Percentiles rank a stretch among this genome's conserved stretches.
These are phyloP conservation scores for Neopipo cinnamomea DNA, from an alignment of 2,113 vertebrate genomes.

Conservation along the genomic window DNA sequence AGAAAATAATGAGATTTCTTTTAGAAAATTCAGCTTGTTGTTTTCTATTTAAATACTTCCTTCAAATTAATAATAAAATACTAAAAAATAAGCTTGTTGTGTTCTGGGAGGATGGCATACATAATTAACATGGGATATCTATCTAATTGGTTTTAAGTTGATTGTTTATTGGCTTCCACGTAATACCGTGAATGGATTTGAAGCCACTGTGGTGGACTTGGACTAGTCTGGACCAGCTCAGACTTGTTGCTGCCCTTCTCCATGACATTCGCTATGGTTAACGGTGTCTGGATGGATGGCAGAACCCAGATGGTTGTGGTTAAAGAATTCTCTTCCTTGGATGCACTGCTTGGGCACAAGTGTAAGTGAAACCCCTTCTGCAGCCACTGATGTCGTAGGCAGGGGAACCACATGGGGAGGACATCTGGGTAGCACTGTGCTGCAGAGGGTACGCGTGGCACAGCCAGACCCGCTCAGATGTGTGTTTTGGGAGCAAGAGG, in stretches of 20 bases:
- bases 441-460: neutral
- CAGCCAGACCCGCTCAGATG: neutral
- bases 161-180: neutral
- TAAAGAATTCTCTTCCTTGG: neutral
- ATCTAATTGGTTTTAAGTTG: neutral
- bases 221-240: neutral
- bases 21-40: neutral
- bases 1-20: neutral
- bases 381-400: rapidly evolving
- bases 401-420: rapidly evolving
- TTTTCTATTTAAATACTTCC: neutral
- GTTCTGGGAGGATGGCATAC: neutral
- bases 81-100: neutral
- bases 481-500: neutral
- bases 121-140: neutral
- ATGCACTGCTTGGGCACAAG: rapidly evolving
- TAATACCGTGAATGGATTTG: neutral
- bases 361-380: neutral
- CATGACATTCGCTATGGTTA: neutral
- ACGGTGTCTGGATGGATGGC: neutral
- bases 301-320: neutral
- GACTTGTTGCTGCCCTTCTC: neutral
- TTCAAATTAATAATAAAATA: neutral
- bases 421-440: neutral
- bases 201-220: neutral